Base-by-base conservation (phyloP, 2,888 invertebrate species). In the Watsonalla binaria region DNA sequence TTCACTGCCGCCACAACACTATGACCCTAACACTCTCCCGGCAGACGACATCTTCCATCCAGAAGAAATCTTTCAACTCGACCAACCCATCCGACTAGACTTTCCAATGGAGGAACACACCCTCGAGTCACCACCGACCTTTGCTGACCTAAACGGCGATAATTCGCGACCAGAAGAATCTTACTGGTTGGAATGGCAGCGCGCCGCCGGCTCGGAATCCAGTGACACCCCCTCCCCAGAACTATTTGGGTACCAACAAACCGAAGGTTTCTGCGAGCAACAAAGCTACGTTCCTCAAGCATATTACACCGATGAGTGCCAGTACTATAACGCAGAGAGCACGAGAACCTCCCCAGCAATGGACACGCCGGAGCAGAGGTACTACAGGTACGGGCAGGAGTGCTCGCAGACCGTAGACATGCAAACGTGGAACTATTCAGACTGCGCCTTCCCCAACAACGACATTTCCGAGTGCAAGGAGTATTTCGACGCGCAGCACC, bases 31-130 rank as follows among this genome's bases (percentile, higher is more conserved):
- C 0, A 83, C 92, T 0, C 86, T 94, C 33, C 92, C 93, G 48
- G 89, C 92, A 0, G 92, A 93, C 46, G 95, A 95, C 68, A 88
- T 95, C 34, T 95, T 95, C 75, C 95, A 95, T 72, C 95, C 95
- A 0, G 95, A 95, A 72, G 95, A 95, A 78, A 95, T 95, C 60
- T 95, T 95, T 80, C 95, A 95, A 75, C 80, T 95, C 56, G 95
- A 95, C 70, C 95, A 95, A 72, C 95, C 95, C 0, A 90, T 95
- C 45, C 86, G 94, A 65, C 84, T 93, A 0, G 94, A 94, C 68
- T 94, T 92, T 61, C 83, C 90, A 0, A 81, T 90, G 58, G 92
- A 92, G 62, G 86, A 86, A 51, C 86, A 80, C 55, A 78, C 91
- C 0, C 75, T 92, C 9, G 89, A 93, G 68, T 94, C 95, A 0